Evolutionary conservation across 2,888 invertebrate species (phyloP), one percentile per base, ranked within the genome.

Genomic region (Melipona bicolor): DNA sequence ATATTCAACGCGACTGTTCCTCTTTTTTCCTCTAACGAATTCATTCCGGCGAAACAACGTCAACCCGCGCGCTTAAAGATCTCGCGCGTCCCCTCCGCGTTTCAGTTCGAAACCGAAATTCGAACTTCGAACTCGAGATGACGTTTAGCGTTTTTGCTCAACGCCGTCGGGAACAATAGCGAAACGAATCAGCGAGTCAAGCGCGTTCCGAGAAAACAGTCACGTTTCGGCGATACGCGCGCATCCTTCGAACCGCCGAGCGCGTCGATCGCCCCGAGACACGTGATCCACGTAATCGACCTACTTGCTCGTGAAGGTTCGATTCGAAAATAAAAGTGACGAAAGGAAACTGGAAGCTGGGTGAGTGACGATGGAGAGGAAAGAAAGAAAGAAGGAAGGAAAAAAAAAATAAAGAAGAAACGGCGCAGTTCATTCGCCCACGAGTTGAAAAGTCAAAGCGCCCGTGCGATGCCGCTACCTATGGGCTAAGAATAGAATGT

Each of bases 361-460:
- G 36, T 21, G 43, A 49, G 21, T 24, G 32, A 27, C 19, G 32
- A 56, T 13, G 36, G 36, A 9, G 36, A 36, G 36, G 5, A 36
- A 6, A 0, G 9, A 9, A 9, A 9, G 36, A 36, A 0, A 36
- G 9, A 36, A 9, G 9, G 9, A 4, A 9, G 6, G 36, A 21
- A 59, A 59, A 9, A 9, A 43, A 11, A 43, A 9, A 1, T 1
- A 9, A 70, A 70, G 36, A 50, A 49, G 70, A 43, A 76, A 76
- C 52, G 76, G 52, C 81, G 81, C 77, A 61, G 81, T 85, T 85
- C 86, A 82, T 84, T 85, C 79, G 85, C 71, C 81, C 77, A 79
- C 79, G 80, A 64, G 85, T 84, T 86, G 79, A 87, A 79, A 83
- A 87, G 86, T 87, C 86, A 86, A 86, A 85, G 86, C 77, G 78